phyloP scores from a whole-genome alignment of 2,888 invertebrate genomes.

The Phoronis australis region DNA sequence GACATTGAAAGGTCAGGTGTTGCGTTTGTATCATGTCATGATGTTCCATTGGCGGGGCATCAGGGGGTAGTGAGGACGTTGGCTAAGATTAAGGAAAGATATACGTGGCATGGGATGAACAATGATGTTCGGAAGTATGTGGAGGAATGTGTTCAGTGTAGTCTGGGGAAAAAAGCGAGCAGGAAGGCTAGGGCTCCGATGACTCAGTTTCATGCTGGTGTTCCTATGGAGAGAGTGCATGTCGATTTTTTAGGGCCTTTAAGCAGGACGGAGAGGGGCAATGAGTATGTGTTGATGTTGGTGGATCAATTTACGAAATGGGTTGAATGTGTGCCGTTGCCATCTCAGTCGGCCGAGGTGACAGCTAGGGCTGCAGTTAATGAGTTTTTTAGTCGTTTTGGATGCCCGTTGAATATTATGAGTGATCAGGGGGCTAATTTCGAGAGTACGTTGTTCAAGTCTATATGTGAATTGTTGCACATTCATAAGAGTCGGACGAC shows the following conservation, averaged over 20 bases:
- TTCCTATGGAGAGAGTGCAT: constrained; percentile 15
- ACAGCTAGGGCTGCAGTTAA: constrained; percentile 1
- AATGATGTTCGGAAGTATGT: constrained; percentile 8
- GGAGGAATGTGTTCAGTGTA: constrained; percentile 6
- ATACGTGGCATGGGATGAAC: constrained; percentile 10
- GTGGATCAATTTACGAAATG: constrained; percentile 15
- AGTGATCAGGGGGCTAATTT: constrained; percentile 9
- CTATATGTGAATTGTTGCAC: constrained; percentile 7
- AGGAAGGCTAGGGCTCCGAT: constrained; percentile 8
- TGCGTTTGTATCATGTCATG: constrained; percentile 10
- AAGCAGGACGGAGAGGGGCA: constrained; percentile 10
- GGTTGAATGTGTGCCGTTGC: constrained; percentile 6
- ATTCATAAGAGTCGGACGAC: constrained; percentile 9
- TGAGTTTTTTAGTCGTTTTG: constrained; percentile 6
- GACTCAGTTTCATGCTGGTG: constrained; percentile 75
- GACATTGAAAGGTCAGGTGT: constrained; percentile 1
- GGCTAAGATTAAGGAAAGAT: constrained; percentile 8
- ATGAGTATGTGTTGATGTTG: constrained; percentile 10
- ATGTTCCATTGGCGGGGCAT: constrained; percentile 10
- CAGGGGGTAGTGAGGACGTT: constrained; percentile 10
- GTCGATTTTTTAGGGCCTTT: constrained; percentile 14
- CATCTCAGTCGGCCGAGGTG: constrained; percentile 6
- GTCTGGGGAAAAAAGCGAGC: constrained; percentile 7
- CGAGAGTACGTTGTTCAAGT: constrained; percentile 5
- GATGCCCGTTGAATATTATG: constrained; percentile 5